A percentile compares a stretch with the other conserved stretches of the same genome.
Evolutionary conservation across 2,888 invertebrate genomes (phyloP).

Genomic region (Cacoxenus indagator): DNA sequence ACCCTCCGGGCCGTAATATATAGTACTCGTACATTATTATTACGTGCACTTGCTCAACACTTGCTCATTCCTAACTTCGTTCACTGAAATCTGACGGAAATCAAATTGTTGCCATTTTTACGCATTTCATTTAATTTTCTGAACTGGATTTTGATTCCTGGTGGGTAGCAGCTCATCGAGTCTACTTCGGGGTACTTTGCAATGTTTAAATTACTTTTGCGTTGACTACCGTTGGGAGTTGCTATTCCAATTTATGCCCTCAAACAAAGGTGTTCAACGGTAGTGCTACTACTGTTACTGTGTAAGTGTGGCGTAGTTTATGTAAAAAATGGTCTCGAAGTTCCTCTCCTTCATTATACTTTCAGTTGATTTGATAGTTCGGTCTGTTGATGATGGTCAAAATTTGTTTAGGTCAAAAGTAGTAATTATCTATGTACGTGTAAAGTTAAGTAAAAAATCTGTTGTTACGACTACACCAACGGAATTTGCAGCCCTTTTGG

Average conservation of each 20-base stretch:
- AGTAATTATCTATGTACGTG: too few relatives aligned
- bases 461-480: too few relatives aligned
- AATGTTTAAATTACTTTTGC: conserved; percentile 21
- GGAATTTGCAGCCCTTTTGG: too few relatives aligned
- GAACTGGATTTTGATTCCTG: conserved; percentile 23
- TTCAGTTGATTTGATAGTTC: too few relatives aligned
- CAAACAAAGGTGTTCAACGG: too few relatives aligned
- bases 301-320: too few relatives aligned
- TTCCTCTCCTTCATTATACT: too few relatives aligned
- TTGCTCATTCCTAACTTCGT: background rate
- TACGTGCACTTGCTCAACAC: conserved; percentile 7
- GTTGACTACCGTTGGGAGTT: conserved; percentile 26
- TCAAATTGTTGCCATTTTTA: conserved; percentile 64
- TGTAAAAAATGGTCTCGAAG: too few relatives aligned
- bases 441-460: too few relatives aligned
- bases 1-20: background rate
- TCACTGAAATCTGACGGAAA: conserved; percentile 55
- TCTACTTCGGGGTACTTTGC: conserved; percentile 60
- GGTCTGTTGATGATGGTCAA: too few relatives aligned
- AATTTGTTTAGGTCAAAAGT: too few relatives aligned
- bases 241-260: conserved; percentile 14
- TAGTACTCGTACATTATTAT: conserved; percentile 11
- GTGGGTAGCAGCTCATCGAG: conserved; percentile 65
- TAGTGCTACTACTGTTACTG: too few relatives aligned
- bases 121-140: conserved; percentile 66